Percentiles rank a stretch among this genome's conserved stretches.
Evolutionary conservation across 2,113 vertebrate genomes (phyloP).

Genomic region (Chiloscyllium plagiosum): DNA sequence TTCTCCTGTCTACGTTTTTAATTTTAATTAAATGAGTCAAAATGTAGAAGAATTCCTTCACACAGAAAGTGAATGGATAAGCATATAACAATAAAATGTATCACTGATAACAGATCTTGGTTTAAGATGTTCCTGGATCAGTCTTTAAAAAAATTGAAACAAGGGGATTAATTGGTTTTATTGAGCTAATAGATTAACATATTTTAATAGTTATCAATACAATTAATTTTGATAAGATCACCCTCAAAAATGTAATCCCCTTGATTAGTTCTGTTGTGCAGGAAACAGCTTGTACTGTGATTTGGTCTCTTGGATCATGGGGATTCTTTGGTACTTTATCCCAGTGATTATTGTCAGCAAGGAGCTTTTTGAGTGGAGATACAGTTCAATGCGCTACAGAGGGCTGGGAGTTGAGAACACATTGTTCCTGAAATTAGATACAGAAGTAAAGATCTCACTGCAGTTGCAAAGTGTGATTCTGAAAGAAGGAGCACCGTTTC

Average conservation of each 20-base stretch:
- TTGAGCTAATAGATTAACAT: neutral
- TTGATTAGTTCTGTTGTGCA: neutral
- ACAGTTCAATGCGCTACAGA: too few species aligned
- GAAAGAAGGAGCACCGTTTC: too few species aligned
- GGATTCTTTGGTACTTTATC: neutral
- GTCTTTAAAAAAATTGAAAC: neutral
- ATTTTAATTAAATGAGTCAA: neutral
- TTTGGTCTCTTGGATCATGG: neutral
- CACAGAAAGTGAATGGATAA: neutral
- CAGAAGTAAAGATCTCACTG: too few species aligned
- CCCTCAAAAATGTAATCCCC: neutral
- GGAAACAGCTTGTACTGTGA: neutral
- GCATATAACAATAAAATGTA: neutral
- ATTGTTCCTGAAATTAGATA: fast-evolving
- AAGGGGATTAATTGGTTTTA: neutral
- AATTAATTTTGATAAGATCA: neutral
- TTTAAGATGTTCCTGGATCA: neutral
- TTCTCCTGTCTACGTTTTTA: neutral
- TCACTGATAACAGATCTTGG: neutral
- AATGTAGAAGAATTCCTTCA: neutral
- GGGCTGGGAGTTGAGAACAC: too few species aligned
- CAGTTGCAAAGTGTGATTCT: too few species aligned
- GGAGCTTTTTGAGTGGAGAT: neutral
- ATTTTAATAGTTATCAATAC: neutral
- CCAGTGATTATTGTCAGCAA: neutral